Conservation (phyloP, 2,113 vertebrate genomes). For the Labeo catla region DNA sequence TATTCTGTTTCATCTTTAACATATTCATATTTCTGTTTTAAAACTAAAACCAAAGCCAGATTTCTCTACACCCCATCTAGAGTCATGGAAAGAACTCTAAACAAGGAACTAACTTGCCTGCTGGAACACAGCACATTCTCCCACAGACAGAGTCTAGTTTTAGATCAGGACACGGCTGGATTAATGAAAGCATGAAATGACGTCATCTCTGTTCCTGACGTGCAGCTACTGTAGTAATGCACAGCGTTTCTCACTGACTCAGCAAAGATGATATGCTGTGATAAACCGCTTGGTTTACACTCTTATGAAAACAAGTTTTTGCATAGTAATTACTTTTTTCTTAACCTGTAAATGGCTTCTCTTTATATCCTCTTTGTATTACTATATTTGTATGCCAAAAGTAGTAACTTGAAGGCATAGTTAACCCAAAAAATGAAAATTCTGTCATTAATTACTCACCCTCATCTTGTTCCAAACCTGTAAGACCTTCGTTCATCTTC, state of each 20-base stretch:
- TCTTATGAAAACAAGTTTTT: background rate
- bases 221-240: background rate
- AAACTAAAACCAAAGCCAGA: background rate
- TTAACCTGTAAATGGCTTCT: background rate
- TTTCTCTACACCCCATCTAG: background rate
- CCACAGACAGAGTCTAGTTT: conserved; percentile 32
- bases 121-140: conserved; percentile 10
- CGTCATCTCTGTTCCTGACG: background rate
- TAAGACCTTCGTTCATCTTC: no score
- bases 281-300: background rate
- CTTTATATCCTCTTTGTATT: no score
- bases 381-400: no score
- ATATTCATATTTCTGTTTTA: background rate
- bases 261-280: background rate
- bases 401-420: no score
- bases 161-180: background rate
- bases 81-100: background rate
- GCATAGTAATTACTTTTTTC: background rate
- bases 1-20: background rate
- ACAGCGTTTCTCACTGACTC: background rate
- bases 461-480: no score
- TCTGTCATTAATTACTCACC: no score
- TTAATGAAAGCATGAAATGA: background rate
- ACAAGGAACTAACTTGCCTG: background rate
- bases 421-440: no score